Percentiles rank a stretch among this genome's conserved stretches.
phyloP scores from a whole-genome alignment of 2,113 vertebrate genomes.

The Siniperca knerii region DNA sequence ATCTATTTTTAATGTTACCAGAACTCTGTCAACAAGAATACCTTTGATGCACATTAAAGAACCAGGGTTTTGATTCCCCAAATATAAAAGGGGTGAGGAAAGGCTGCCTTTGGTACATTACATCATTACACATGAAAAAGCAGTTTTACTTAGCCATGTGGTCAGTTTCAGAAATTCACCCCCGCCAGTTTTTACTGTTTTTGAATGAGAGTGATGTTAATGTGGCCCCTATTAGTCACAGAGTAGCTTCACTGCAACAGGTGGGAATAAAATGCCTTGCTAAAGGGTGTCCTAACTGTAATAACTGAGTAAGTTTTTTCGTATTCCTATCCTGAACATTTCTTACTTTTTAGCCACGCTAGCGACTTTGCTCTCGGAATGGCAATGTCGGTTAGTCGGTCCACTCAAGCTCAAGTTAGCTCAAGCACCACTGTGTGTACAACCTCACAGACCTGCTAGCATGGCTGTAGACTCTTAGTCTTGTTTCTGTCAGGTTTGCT shows the following conservation, averaged over 20 bases:
- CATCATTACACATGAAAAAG: slow-evolving; percentile 35
- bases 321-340: not conserved
- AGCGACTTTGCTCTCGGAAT: too few species aligned
- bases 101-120: slow-evolving; percentile 34
- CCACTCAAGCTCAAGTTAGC: too few species aligned
- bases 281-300: not conserved
- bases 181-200: not conserved
- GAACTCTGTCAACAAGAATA: slow-evolving; percentile 61
- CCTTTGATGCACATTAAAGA: slow-evolving; percentile 65
- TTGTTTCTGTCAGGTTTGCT: too few species aligned
- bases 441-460: too few species aligned
- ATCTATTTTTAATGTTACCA: slow-evolving; percentile 76
- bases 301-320: not conserved
- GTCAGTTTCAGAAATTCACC: slow-evolving; percentile 13
- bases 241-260: not conserved
- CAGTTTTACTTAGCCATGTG: not conserved
- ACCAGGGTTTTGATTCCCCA: slow-evolving; percentile 33
- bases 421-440: too few species aligned
- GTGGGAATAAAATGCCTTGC: not conserved
- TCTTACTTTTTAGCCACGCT: too few species aligned
- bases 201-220: slow-evolving; percentile 11
- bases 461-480: too few species aligned
- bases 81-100: slow-evolving; percentile 33
- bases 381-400: too few species aligned
- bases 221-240: not conserved